Evolutionary conservation across 2,113 vertebrate genomes (phyloP).

Genomic region (Aythya baeri): DNA sequence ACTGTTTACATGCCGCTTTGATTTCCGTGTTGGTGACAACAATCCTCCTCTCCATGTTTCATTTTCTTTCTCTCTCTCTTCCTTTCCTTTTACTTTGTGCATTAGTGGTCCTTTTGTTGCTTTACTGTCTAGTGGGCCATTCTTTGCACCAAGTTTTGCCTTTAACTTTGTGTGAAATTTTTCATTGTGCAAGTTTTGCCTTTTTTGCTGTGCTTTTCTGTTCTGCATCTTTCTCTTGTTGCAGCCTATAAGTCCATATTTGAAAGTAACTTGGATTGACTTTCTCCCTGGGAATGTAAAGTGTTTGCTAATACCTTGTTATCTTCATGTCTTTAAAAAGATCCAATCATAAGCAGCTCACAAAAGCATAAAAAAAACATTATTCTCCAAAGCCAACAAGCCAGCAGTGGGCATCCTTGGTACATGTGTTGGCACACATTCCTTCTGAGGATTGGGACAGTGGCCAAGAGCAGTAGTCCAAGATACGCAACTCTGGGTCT

Average conservation of each 20-base stretch:
- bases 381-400: background rate
- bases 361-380: background rate
- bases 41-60: background rate
- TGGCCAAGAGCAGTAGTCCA: background rate
- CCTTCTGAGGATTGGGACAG: background rate
- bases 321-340: background rate
- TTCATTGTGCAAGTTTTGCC: background rate
- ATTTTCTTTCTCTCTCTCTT: background rate
- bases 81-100: background rate
- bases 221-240: background rate
- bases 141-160: background rate
- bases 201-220: background rate
- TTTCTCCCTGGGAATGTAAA: background rate
- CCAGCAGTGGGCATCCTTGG: background rate
- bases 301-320: background rate
- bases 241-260: background rate
- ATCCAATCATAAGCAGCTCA: background rate
- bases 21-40: background rate
- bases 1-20: background rate
- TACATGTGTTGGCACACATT: rapidly evolving
- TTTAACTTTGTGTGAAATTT: background rate
- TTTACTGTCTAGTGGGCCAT: background rate
- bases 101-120: background rate
- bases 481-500: background rate
- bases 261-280: background rate